phyloP scores from a whole-genome alignment of 2,888 invertebrate genomes.

The Tachina lurida region DNA sequence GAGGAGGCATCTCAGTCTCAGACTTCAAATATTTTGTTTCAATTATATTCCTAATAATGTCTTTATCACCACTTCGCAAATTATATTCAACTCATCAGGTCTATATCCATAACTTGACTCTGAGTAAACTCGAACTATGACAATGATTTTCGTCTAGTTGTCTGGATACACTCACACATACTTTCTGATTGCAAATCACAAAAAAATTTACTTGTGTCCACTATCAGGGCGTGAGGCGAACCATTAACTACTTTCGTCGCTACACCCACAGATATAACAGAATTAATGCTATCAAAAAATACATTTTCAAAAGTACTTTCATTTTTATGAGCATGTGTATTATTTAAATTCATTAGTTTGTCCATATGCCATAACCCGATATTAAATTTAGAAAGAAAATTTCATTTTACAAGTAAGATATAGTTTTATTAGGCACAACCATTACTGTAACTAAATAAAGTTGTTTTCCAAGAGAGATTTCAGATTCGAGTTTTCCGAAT shows the following conservation, averaged over 20 bases:
- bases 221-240: neutral
- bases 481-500: conserved; percentile 36
- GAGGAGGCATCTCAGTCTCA: neutral
- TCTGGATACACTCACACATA: neutral
- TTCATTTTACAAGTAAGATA: too few relatives aligned
- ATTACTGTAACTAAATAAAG: conserved; percentile 41
- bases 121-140: conserved; percentile 2
- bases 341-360: conserved; percentile 9
- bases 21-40: conserved; percentile 15
- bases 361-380: conserved; percentile 38
- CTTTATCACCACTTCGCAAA: neutral
- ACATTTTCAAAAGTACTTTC: neutral
- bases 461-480: conserved; percentile 38
- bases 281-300: neutral
- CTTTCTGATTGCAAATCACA: neutral
- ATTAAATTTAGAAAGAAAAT: conserved; percentile 4
- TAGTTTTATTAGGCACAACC: conserved; percentile 19
- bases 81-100: conserved; percentile 27
- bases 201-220: conserved; percentile 3
- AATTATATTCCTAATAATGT: conserved; percentile 31
- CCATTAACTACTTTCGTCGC: conserved; percentile 5
- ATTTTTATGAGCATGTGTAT: conserved; percentile 21
- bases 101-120: conserved; percentile 44
- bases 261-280: neutral
- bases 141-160: neutral